phyloP scores from a whole-genome alignment of 2,888 invertebrate genomes.

The Microplitis deprimator region DNA sequence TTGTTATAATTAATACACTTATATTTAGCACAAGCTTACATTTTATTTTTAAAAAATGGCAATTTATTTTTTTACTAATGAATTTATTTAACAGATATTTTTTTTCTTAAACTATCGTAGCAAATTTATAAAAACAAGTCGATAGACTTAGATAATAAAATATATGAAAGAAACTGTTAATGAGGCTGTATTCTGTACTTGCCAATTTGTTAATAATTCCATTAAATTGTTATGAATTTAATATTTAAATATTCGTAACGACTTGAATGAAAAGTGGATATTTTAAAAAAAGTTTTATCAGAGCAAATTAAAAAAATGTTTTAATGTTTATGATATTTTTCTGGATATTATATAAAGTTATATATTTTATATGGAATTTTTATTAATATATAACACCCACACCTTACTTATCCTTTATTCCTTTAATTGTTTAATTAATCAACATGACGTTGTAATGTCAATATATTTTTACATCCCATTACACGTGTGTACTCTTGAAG shows the following conservation, averaged over 20 bases:
- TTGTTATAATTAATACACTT: too few relatives aligned
- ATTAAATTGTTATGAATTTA: constrained; percentile 3
- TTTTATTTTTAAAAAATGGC: too few relatives aligned
- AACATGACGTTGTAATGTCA: neutral
- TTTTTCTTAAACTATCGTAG: too few relatives aligned
- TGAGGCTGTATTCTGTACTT: neutral
- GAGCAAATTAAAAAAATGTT: constrained; percentile 6
- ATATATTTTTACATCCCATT: constrained; percentile 13
- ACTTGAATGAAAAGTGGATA: constrained; percentile 14
- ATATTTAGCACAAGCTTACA: too few relatives aligned
- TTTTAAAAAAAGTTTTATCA: constrained; percentile 13
- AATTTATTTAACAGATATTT: too few relatives aligned
- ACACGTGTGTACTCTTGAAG: constrained; percentile 17
- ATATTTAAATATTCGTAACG: neutral
- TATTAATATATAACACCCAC: neutral
- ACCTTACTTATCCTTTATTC: neutral
- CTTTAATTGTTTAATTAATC: neutral
- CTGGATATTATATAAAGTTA: constrained; percentile 61
- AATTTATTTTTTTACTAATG: too few relatives aligned
- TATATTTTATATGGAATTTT: constrained; percentile 58
- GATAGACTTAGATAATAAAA: too few relatives aligned
- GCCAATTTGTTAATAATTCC: constrained; percentile 7
- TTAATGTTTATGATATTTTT: constrained; percentile 64
- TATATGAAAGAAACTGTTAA: neutral
- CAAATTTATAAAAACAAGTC: too few relatives aligned